These are phyloP conservation scores for Sphenopsis melanotis DNA, from an alignment of 2,797 vertebrate genomes.

Conservation along the genomic window DNA sequence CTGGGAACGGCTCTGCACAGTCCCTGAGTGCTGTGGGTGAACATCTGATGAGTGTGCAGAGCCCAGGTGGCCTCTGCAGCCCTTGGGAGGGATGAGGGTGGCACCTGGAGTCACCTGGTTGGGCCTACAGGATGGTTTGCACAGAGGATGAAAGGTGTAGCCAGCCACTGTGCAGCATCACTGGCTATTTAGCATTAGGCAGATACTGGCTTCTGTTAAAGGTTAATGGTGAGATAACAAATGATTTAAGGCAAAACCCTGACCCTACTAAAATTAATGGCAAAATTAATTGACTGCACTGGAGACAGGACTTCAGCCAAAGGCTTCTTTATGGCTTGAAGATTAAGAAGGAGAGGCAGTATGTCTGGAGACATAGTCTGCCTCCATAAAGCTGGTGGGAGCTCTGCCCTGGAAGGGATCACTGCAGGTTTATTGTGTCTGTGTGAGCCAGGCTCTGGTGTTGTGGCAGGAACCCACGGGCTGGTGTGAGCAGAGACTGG, in stretches of 20 bases:
- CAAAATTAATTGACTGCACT: neutral
- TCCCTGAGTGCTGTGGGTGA: neutral
- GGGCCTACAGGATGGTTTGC: neutral
- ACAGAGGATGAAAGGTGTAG: accelerated
- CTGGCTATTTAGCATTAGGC: neutral
- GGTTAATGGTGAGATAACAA: neutral
- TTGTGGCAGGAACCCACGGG: accelerated
- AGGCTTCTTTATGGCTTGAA: neutral
- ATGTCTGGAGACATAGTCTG: neutral
- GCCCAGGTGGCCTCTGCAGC: neutral
- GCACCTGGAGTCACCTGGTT: neutral
- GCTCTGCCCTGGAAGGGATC: neutral
- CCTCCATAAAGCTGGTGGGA: neutral
- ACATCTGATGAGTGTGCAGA: neutral
- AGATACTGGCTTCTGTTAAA: neutral
- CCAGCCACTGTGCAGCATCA: neutral
- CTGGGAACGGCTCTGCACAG: neutral
- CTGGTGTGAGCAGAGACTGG: neutral
- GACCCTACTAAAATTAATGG: neutral
- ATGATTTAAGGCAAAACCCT: neutral
- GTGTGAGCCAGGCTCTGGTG: neutral
- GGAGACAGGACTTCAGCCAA: neutral
- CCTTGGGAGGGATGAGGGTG: neutral
- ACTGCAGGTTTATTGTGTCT: accelerated
- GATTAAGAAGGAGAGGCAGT: neutral